Percentiles rank a stretch among this genome's conserved stretches.
These are phyloP conservation scores for Serinus canaria DNA, from an alignment of 2,113 vertebrate species.

Conservation along the genomic window DNA sequence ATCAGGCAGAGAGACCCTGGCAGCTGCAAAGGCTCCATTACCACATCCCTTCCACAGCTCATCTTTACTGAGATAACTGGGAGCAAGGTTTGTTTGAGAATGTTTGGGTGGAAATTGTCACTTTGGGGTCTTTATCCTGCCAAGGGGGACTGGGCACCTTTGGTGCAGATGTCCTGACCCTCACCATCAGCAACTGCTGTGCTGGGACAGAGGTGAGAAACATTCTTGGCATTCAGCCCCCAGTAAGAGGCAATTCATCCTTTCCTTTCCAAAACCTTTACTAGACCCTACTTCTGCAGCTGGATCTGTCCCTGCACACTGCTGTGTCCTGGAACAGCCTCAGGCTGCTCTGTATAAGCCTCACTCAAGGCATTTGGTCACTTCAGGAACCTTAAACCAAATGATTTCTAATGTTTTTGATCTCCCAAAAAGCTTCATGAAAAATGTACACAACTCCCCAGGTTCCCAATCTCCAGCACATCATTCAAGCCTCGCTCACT, in stretches of 20 bases:
- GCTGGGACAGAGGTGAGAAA: not conserved
- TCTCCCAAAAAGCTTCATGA: not conserved
- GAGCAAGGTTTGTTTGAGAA: not conserved
- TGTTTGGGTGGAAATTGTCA: not conserved
- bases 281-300: not conserved
- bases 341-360: not conserved
- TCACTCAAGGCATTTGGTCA: not conserved
- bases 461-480: not conserved
- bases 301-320: accelerated
- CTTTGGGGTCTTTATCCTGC: not conserved
- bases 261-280: not conserved
- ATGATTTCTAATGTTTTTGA: not conserved
- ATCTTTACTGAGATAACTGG: not conserved
- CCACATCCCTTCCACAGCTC: not conserved
- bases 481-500: accelerated
- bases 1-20: not conserved
- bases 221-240: not conserved
- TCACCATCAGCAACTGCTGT: accelerated
- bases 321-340: not conserved
- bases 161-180: accelerated
- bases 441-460: not conserved
- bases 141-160: not conserved
- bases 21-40: not conserved
- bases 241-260: not conserved
- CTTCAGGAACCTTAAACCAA: not conserved